Conservation (phyloP, 1,140 invertebrate species). For the Brevipalpus yothersi region DNA sequence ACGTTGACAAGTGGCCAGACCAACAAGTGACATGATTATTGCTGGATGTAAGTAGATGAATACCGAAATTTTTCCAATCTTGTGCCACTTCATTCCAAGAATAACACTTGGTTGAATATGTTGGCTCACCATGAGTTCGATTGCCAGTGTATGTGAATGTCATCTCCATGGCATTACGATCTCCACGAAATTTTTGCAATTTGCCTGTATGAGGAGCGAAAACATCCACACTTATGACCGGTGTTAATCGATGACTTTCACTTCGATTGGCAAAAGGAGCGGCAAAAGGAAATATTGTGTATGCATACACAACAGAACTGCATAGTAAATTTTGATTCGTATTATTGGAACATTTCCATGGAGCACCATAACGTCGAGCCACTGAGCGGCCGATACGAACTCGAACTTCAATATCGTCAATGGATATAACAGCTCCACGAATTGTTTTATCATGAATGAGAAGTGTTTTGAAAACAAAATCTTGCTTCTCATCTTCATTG, state of each 20-base stretch:
- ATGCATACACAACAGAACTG: conserved; percentile 9
- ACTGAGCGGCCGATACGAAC: not conserved
- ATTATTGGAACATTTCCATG: not conserved
- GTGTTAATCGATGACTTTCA: conserved; percentile 2
- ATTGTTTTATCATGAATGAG: conserved; percentile 2
- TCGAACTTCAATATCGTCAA: not conserved
- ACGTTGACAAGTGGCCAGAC: conserved; percentile 10
- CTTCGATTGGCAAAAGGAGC: conserved; percentile 4
- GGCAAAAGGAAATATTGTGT: conserved; percentile 9
- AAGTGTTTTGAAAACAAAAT: not conserved
- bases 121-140: not conserved
- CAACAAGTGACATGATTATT: conserved; percentile 8
- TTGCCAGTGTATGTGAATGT: conserved; percentile 9
- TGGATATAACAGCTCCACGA: not conserved
- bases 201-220: conserved; percentile 10
- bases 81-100: conserved; percentile 7
- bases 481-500: not conserved
- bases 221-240: conserved; percentile 10
- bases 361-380: not conserved
- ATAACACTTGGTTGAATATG: conserved; percentile 7
- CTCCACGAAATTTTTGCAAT: conserved; percentile 1
- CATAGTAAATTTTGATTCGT: not conserved
- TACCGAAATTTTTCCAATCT: conserved; percentile 7
- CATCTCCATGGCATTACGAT: conserved; percentile 8
- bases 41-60: conserved; percentile 8